Evolutionary conservation across 1,140 invertebrate species (phyloP).

Genomic region (Cydia splendana): DNA sequence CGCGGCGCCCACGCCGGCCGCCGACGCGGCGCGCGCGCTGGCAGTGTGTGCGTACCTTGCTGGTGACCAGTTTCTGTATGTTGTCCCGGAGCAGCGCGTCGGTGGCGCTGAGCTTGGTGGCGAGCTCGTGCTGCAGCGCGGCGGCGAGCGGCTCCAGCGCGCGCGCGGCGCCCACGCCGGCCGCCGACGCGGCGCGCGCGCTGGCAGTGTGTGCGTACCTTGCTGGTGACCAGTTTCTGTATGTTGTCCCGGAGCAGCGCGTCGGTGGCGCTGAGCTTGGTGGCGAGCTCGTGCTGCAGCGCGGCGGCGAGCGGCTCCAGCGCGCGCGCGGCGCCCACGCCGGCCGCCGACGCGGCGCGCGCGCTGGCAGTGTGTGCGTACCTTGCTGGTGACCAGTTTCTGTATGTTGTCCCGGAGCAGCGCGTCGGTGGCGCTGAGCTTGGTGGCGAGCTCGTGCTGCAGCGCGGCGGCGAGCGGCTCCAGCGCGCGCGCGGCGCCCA

Average conservation of each 20-base stretch:
- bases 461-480: constrained; percentile 85
- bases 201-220: too few species aligned
- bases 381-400: constrained; percentile 87
- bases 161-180: constrained; percentile 76
- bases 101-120: constrained; percentile 84
- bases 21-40: constrained; percentile 65
- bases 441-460: constrained; percentile 85
- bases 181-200: constrained; percentile 66
- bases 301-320: constrained; percentile 85
- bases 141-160: constrained; percentile 84
- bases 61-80: constrained; percentile 87
- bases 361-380: constrained; percentile 52
- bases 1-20: constrained; percentile 75
- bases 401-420: constrained; percentile 89
- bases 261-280: constrained; percentile 87
- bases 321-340: constrained; percentile 77
- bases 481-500: constrained; percentile 81
- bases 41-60: too few species aligned
- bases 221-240: constrained; percentile 86
- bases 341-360: constrained; percentile 64
- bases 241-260: constrained; percentile 89
- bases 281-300: constrained; percentile 84
- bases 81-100: constrained; percentile 89
- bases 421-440: constrained; percentile 85
- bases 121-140: constrained; percentile 85